phyloP scores from a whole-genome alignment of 2,888 invertebrate species.

The Hesperia comma region DNA sequence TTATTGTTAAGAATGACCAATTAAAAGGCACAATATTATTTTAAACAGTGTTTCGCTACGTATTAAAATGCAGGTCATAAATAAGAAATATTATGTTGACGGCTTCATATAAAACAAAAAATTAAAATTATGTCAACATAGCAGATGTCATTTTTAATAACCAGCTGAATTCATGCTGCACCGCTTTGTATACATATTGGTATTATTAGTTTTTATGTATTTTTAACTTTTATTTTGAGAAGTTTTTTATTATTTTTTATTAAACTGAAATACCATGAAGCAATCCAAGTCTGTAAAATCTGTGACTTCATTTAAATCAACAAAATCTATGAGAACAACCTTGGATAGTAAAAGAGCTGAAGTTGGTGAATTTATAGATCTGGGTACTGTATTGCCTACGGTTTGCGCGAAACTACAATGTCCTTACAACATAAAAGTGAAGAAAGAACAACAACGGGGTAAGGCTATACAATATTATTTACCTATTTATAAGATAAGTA shows the following conservation, averaged over 20 bases:
- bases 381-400: slow-evolving; percentile 45
- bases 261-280: slow-evolving; percentile 34
- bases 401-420: slow-evolving; percentile 50
- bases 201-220: slow-evolving; percentile 8
- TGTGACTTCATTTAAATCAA: slow-evolving; percentile 42
- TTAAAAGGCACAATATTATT: too few species aligned
- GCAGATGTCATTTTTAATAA: not conserved
- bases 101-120: too few species aligned
- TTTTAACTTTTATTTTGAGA: slow-evolving; percentile 17
- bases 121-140: too few species aligned
- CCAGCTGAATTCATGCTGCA: not conserved
- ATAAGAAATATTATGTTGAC: too few species aligned
- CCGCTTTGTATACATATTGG: not conserved
- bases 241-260: slow-evolving; percentile 30
- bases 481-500: too few species aligned
- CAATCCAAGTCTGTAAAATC: slow-evolving; percentile 32
- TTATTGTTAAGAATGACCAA: too few species aligned
- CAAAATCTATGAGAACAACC: slow-evolving; percentile 38
- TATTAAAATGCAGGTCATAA: too few species aligned
- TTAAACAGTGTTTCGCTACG: too few species aligned
- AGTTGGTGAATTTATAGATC: slow-evolving; percentile 40
- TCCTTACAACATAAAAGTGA: slow-evolving; percentile 47
- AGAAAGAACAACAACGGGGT: slow-evolving; percentile 47
- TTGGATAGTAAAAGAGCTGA: slow-evolving; percentile 24
- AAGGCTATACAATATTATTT: not conserved